These are phyloP conservation scores for Trachops cirrhosus DNA, from an alignment of 2,797 vertebrate species.

Conservation along the genomic window DNA sequence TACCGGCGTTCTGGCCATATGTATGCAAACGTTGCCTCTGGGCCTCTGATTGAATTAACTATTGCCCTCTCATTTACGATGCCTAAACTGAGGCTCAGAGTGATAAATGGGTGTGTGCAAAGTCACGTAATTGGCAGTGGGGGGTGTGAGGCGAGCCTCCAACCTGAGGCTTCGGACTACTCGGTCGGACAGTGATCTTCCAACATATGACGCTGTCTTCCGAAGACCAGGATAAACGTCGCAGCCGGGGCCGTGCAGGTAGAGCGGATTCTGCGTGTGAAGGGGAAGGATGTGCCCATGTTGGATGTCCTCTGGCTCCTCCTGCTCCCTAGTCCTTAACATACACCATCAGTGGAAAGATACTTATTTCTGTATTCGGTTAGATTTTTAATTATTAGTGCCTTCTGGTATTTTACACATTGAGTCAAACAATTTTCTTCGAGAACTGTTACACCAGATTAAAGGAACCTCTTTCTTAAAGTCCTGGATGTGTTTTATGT, in stretches of 20 bases:
- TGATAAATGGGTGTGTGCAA: not conserved
- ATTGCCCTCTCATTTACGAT: not conserved
- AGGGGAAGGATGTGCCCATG: not conserved
- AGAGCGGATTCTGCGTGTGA: not conserved
- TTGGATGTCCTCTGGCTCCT: not conserved
- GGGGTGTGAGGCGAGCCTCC: not conserved
- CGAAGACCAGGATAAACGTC: not conserved
- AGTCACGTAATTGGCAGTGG: not conserved
- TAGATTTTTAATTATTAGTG: not conserved
- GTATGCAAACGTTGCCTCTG: not conserved
- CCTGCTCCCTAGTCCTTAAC: not conserved
- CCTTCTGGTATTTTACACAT: not conserved
- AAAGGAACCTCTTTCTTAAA: not conserved
- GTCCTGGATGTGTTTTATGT: not conserved
- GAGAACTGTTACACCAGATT: not conserved
- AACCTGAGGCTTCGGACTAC: not conserved
- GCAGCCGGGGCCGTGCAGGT: rapidly evolving
- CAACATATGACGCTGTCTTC: rapidly evolving
- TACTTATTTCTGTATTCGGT: not conserved
- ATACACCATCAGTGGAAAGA: not conserved
- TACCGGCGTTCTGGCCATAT: not conserved
- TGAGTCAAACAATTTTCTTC: not conserved
- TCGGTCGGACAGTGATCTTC: not conserved
- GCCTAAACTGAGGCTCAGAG: not conserved
- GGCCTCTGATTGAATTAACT: not conserved